These are phyloP conservation scores for Bovichtus diacanthus DNA, from an alignment of 2,797 vertebrate species.

Conservation along the genomic window DNA sequence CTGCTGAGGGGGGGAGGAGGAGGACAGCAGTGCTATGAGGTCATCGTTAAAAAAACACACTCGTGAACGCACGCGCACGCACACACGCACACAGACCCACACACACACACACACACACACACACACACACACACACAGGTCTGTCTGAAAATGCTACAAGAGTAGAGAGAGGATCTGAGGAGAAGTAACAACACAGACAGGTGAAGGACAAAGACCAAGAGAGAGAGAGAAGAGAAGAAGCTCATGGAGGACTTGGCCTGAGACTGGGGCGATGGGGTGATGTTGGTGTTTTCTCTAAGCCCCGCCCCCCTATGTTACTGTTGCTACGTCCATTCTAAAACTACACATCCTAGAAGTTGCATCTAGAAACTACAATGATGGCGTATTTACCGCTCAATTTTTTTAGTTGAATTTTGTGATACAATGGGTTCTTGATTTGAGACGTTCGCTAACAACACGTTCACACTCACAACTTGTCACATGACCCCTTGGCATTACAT, in stretches of 20 bases:
- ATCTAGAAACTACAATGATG: too few species aligned
- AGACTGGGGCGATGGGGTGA: not conserved
- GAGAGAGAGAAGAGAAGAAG: slow-evolving; percentile 53
- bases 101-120: slow-evolving; percentile 66
- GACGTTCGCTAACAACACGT: too few species aligned
- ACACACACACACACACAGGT: slow-evolving; percentile 58
- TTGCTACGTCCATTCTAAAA: too few species aligned
- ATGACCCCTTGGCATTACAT: too few species aligned
- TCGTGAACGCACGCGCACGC: slow-evolving; percentile 74
- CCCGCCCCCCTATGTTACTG: too few species aligned
- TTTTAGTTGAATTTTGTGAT: too few species aligned
- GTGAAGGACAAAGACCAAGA: slow-evolving; percentile 73
- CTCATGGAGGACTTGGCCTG: slow-evolving; percentile 87
- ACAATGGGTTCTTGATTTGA: too few species aligned
- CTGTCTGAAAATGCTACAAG: slow-evolving; percentile 81
- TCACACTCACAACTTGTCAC: too few species aligned
- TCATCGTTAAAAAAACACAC: slow-evolving; percentile 93
- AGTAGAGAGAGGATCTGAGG: slow-evolving; percentile 83
- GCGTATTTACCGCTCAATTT: not conserved
- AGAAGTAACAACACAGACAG: slow-evolving; percentile 87
- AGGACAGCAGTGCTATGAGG: slow-evolving; percentile 99
- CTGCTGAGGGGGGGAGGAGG: slow-evolving; percentile 96
- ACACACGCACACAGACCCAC: slow-evolving; percentile 74
- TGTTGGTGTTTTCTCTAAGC: too few species aligned
- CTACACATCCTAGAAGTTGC: too few species aligned